phyloP scores from a whole-genome alignment of 2,888 invertebrate genomes.

The Tiliacea citrago region DNA sequence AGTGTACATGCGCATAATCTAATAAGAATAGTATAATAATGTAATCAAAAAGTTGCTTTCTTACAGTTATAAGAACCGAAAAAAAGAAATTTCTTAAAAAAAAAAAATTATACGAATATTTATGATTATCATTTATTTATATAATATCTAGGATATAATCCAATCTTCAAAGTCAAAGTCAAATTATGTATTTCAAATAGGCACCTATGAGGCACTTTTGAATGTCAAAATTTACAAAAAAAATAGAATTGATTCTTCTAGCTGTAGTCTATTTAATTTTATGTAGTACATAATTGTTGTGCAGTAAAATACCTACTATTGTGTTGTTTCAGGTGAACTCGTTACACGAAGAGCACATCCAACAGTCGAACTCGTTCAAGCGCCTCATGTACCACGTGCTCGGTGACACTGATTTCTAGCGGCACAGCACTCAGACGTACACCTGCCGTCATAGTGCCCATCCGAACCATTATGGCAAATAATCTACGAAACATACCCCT shows the following conservation, averaged over 20 bases:
- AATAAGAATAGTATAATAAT: background rate
- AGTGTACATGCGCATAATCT: constrained; percentile 68
- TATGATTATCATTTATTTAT: no score
- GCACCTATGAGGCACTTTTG: no score
- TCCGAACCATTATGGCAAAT: constrained; percentile 66
- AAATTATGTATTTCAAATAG: no score
- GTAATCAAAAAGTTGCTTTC: background rate
- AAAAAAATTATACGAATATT: no score
- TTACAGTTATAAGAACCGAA: background rate
- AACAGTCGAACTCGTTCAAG: constrained; percentile 97
- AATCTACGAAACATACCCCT: constrained; percentile 12
- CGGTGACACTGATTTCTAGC: constrained; percentile 93
- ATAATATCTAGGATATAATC: no score
- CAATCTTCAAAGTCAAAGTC: no score
- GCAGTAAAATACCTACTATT: background rate
- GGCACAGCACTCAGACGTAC: constrained; percentile 42
- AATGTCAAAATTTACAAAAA: no score
- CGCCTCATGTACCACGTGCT: constrained; percentile 97
- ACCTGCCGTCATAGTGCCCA: constrained; percentile 61
- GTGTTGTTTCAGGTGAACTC: constrained; percentile 91
- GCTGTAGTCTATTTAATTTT: no score
- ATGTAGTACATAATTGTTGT: background rate
- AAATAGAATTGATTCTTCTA: background rate
- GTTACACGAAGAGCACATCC: constrained; percentile 94
- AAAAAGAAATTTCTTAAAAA: no score